Evolutionary conservation across 2,888 invertebrate genomes (phyloP).

Genomic region (Linyphia triangularis): DNA sequence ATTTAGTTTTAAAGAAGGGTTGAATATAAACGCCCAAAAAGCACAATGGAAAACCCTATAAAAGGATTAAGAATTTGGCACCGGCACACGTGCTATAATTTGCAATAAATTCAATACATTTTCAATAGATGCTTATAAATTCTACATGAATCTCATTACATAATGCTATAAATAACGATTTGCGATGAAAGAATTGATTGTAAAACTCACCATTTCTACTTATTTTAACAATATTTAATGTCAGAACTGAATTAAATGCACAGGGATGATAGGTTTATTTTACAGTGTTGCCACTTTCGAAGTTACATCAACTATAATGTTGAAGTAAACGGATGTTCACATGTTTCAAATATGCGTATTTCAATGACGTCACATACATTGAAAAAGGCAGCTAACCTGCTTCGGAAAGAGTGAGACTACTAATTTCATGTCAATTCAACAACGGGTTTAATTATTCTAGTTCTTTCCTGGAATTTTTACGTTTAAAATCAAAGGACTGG

Average conservation of each 20-base stretch:
- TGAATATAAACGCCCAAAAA: neutral
- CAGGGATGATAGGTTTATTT: neutral
- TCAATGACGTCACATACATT: too few species aligned
- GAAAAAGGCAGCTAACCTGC: too few species aligned
- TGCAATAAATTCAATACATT: neutral
- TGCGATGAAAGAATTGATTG: neutral
- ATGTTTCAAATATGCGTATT: too few species aligned
- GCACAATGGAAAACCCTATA: neutral
- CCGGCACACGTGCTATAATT: slow-evolving; percentile 37
- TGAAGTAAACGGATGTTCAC: too few species aligned
- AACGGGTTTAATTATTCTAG: too few species aligned
- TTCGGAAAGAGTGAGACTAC: too few species aligned
- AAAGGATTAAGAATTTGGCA: neutral
- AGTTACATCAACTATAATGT: too few species aligned
- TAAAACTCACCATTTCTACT: neutral
- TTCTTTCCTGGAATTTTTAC: too few species aligned
- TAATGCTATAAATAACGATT: neutral
- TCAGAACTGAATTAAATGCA: neutral
- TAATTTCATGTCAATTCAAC: too few species aligned
- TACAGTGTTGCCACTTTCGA: neutral
- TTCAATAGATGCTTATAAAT: neutral
- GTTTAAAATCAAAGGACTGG: too few species aligned
- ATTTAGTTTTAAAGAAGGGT: neutral
- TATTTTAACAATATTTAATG: neutral
- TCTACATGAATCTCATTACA: neutral